Base-by-base conservation (phyloP, 1,140 invertebrate genomes). In the Ptiloglossa arizonensis region DNA sequence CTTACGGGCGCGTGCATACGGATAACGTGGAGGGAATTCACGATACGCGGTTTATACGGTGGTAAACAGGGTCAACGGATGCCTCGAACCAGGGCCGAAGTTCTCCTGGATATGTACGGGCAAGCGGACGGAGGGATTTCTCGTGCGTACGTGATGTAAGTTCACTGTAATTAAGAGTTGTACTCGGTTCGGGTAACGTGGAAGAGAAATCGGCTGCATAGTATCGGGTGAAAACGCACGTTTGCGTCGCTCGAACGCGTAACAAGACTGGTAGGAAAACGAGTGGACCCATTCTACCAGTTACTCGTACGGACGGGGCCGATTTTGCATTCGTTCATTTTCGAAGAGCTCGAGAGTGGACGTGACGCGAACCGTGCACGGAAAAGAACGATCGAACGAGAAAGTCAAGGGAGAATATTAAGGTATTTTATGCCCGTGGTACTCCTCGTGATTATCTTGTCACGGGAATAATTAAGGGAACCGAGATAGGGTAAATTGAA, bases 71-170 rank as follows among this genome's bases (percentile, higher is more conserved):
- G 22, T 56, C 24, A 67, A 77, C 8, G 13, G 35, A 86, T 85
- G 87, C 82, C 87, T 11, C 52, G 80, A 27, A 81, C 85, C n/a
- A 83, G 86, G 56, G 74, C 83, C 13, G 83, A 89, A 27, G 57
- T 89, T n/a, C 67, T 88, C 59, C 70, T 88, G 72, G 87, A 89
- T 67, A 89, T 89, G 87, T 88, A 86, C 56, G 87, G 87, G n/a
- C 80, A 89, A 24, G 74, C 62, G 6, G 35, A 82, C 6, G 79
- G 62, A 62, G 87, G 87, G 38, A 87, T 89, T 64, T 74, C 87
- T 44, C 77, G 73, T 59, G 80, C 87, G 60, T 89, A 89, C 81
- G 69, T 74, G 72, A 72, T 85, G 87, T 89, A 75, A 89, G 87
- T 89, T 22, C 44, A 13, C 60, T 78, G 57, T 69, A 72, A 63